Evolutionary conservation across 1,140 invertebrate genomes (phyloP).

Genomic region (Nixonia krombeini): DNA sequence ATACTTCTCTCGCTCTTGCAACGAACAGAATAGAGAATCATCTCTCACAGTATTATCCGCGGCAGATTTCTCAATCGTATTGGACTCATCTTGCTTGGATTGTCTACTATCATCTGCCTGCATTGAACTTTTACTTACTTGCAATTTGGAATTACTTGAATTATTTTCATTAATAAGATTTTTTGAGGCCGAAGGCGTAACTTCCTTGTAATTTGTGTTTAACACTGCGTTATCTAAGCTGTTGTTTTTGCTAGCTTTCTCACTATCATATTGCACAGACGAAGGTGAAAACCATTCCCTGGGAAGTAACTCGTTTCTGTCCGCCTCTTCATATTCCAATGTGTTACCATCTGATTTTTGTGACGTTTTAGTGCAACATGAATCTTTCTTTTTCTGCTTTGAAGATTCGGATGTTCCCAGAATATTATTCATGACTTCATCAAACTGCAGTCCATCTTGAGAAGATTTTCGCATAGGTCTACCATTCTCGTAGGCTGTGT

Average conservation of each 20-base stretch:
- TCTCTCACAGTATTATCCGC: background rate
- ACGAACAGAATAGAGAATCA: background rate
- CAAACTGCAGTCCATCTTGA: constrained; percentile 53
- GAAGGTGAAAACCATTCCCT: constrained; percentile 29
- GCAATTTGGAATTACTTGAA: too few relatives aligned
- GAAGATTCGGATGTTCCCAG: constrained; percentile 8
- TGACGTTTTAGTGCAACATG: background rate
- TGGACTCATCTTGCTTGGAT: constrained; percentile 16
- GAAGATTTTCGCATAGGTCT: constrained; percentile 21
- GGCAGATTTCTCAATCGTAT: constrained; percentile 15
- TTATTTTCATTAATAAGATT: too few relatives aligned
- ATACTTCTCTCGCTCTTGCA: background rate
- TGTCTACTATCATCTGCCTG: background rate
- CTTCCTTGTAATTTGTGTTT: constrained; percentile 2
- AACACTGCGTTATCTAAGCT: background rate
- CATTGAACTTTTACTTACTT: too few relatives aligned
- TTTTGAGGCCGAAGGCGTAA: background rate
- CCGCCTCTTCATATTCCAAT: constrained; percentile 15
- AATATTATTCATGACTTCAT: constrained; percentile 40
- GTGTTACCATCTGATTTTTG: background rate
- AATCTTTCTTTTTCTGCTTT: constrained; percentile 6
- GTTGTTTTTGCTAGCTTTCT: constrained; percentile 6
- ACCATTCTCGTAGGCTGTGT: constrained; percentile 48
- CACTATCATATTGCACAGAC: constrained; percentile 9
- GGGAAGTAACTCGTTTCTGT: constrained; percentile 21